Evolutionary conservation across 2,113 vertebrate genomes (phyloP).

Genomic region (Lamprotornis superbus): DNA sequence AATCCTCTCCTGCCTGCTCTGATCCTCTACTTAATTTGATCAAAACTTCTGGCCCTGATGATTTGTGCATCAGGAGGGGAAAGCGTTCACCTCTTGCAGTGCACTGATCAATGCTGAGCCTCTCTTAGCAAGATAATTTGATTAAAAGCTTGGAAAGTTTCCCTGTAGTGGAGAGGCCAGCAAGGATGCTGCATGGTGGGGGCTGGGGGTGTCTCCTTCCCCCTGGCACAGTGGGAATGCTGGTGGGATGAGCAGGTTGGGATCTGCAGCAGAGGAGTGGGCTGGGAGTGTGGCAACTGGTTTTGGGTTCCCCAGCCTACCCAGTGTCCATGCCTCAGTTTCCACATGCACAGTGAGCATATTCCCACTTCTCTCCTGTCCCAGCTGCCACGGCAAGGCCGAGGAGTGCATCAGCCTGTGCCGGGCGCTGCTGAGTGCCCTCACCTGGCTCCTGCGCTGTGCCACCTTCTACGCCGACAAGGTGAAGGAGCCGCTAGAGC

Average conservation of each 20-base stretch:
- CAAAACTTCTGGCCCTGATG: slow-evolving; percentile 35
- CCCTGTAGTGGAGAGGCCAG: not conserved
- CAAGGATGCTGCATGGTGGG: not conserved
- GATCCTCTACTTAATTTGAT: slow-evolving; percentile 61
- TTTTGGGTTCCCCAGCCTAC: not conserved
- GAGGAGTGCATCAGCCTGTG: slow-evolving; percentile 96
- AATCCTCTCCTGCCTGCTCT: slow-evolving; percentile 53
- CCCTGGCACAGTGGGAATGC: not conserved
- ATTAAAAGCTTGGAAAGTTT: slow-evolving; percentile 54
- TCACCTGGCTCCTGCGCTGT: slow-evolving; percentile 92
- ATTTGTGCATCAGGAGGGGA: slow-evolving; percentile 42
- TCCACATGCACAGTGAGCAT: rapidly evolving
- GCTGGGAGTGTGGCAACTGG: rapidly evolving
- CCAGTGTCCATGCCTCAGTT: not conserved
- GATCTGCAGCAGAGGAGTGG: not conserved
- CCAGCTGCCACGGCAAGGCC: slow-evolving; percentile 92
- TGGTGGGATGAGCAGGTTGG: not conserved
- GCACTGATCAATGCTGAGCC: not conserved
- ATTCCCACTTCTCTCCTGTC: not conserved
- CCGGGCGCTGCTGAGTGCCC: slow-evolving; percentile 85
- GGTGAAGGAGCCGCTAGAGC: slow-evolving; percentile 79
- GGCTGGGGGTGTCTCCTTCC: not conserved
- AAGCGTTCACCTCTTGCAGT: not conserved
- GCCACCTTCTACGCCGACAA: slow-evolving; percentile 85
- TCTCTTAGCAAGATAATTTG: slow-evolving; percentile 48